phyloP scores from a whole-genome alignment of 1,140 invertebrate species.

The Brachionus plicatilis region DNA sequence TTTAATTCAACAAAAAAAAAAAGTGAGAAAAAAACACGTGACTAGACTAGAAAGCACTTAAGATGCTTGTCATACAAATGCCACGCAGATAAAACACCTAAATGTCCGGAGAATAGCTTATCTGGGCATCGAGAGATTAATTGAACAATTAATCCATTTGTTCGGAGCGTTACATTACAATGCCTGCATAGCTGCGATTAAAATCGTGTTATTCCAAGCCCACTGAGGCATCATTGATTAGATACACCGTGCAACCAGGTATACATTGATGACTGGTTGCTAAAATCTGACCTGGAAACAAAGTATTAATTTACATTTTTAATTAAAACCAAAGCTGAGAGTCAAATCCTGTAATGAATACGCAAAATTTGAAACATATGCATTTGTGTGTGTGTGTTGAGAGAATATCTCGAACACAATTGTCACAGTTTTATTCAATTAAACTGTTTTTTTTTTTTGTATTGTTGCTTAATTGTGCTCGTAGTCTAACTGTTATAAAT shows the following conservation, averaged over 20 bases:
- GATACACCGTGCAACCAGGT: conserved; percentile 7
- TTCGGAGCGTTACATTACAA: conserved; percentile 12
- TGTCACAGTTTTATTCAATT: conserved; percentile 30
- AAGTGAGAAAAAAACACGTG: not conserved
- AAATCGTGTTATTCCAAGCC: conserved; percentile 17
- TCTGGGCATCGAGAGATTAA: conserved; percentile 1
- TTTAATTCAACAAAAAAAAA: not conserved
- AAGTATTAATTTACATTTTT: conserved; percentile 34
- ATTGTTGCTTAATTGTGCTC: not conserved
- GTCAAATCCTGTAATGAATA: not conserved
- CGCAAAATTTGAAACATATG: conserved; percentile 15
- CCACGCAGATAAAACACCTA: conserved; percentile 9
- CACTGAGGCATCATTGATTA: conserved; percentile 10
- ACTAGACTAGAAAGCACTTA: not conserved
- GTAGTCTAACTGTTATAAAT: conserved; percentile 19
- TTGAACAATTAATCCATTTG: conserved; percentile 20
- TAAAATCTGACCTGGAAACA: not conserved
- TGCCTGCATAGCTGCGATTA: not conserved
- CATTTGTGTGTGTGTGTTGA: not conserved
- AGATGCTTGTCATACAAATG: not conserved
- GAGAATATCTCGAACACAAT: not conserved
- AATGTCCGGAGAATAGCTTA: not conserved
- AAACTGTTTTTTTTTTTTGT: not conserved
- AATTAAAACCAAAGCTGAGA: conserved; percentile 8
- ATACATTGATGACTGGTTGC: not conserved